Evolutionary conservation across 2,888 invertebrate genomes (phyloP), one percentile per base, ranked within the genome.

Genomic region (Ectobius pallidus): DNA sequence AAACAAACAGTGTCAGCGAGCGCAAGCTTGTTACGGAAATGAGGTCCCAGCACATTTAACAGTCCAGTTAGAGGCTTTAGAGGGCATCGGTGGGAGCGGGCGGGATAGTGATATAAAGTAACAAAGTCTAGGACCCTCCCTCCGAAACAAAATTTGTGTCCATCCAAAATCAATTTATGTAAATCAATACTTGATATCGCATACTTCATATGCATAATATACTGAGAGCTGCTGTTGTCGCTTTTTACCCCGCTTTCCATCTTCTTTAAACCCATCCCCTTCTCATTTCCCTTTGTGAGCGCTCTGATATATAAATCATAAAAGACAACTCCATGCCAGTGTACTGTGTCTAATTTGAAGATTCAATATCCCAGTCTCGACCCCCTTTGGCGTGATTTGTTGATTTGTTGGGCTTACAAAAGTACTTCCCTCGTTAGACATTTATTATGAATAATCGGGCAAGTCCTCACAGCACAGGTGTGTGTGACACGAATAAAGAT

Each of bases 241-340:
- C 7, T n/a, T 16, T 65, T 6, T 44, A n/a, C 22, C 70, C 67
- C 74, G 74, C 73, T 74, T 75, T 69, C 70, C 72, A 52, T 61
- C 69, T 39, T 55, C 70, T 46, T 65, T 63, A 3, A 42, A 34
- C 55, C 52, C 49, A 39, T 34, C 58, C 34, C 25, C 20, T 34
- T 55, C 39, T 20, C 55, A 42, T 42, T 39, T 65, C 65, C 65
- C 65, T 44, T 58, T 58, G 30, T 58, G n/a, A n/a, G n/a, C n/a
- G 58, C n/a, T 58, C 27, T 65, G 65, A 46, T 65, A 65, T 34
- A 65, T 65, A 65, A 65, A 65, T 65, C 65, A 65, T 27, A 30
- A 65, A 65, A 46, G 65, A 65, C 65, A 46, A 65, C 65, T 14
- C 11, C 11, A 30, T 30, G 7, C 9, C 25, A 25, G 3, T 25